phyloP scores from a whole-genome alignment of 2,888 invertebrate genomes.

The Fissipunctia ypsillon region DNA sequence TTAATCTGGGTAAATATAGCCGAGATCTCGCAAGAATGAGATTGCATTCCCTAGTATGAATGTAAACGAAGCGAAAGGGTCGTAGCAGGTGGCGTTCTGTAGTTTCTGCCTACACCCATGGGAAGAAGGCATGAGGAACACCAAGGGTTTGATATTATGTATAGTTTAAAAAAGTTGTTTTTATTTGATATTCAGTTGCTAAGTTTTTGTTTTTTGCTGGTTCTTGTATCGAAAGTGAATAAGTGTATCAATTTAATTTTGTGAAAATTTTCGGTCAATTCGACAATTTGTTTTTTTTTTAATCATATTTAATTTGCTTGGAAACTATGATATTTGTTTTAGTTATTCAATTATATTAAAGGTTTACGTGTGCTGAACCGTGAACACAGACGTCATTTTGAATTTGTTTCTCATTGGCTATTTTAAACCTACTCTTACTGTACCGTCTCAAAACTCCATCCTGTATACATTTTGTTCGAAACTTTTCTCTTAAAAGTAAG shows the following conservation, averaged over 20 bases:
- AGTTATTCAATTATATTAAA: background rate
- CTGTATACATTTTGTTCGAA: too few relatives aligned
- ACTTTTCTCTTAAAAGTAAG: too few relatives aligned
- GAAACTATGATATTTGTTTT: background rate
- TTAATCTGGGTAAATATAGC: too few relatives aligned
- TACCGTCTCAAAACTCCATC: too few relatives aligned
- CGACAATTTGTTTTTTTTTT: background rate
- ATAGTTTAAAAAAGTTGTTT: background rate
- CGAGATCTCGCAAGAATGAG: too few relatives aligned
- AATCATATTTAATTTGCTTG: background rate
- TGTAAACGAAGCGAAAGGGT: too few relatives aligned
- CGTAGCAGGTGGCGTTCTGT: too few relatives aligned
- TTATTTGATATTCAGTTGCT: constrained; percentile 1
- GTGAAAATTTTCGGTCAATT: background rate
- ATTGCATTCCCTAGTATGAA: too few relatives aligned
- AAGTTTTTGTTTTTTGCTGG: constrained; percentile 1
- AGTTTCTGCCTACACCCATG: too few relatives aligned
- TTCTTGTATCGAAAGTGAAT: background rate
- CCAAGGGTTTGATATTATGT: background rate
- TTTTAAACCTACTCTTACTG: background rate
- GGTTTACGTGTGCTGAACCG: background rate
- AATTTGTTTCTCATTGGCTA: background rate
- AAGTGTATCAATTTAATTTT: constrained; percentile 14
- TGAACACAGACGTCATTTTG: background rate
- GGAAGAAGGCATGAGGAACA: too few relatives aligned